A percentile compares a stretch with the other conserved stretches of the same genome.
Evolutionary conservation across 1,140 invertebrate species (phyloP).

Genomic region (Diachasma alloeum): DNA sequence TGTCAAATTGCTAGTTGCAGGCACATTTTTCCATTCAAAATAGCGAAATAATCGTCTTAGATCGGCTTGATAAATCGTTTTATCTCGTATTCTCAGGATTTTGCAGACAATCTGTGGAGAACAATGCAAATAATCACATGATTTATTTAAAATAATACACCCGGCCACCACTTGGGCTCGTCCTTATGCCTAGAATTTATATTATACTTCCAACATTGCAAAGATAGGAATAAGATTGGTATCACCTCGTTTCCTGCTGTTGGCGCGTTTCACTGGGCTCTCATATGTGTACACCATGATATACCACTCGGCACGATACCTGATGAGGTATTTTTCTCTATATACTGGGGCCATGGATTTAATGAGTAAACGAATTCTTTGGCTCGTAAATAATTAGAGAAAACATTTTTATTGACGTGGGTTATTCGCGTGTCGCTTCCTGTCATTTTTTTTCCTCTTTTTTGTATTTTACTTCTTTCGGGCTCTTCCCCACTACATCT

Average conservation of each 20-base stretch:
- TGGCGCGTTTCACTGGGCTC: background rate
- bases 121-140: background rate
- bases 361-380: constrained; percentile 20
- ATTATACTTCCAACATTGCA: background rate
- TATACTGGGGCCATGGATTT: background rate
- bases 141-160: background rate
- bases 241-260: constrained; percentile 9
- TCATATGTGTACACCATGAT: background rate
- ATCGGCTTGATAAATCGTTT: background rate
- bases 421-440: constrained; percentile 15
- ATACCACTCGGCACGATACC: background rate
- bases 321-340: constrained; percentile 2
- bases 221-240: background rate
- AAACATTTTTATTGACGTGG: constrained; percentile 17
- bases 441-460: background rate
- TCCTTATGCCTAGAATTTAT: constrained; percentile 2
- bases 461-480: background rate
- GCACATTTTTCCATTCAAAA: background rate
- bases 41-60: background rate
- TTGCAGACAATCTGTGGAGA: background rate
- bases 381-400: constrained; percentile 15
- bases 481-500: background rate
- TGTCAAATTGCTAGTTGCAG: too few relatives aligned
- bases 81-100: too few relatives aligned
- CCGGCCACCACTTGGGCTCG: background rate